Base-by-base conservation (phyloP, 2,113 vertebrate species). In the Aptenodytes patagonicus region DNA sequence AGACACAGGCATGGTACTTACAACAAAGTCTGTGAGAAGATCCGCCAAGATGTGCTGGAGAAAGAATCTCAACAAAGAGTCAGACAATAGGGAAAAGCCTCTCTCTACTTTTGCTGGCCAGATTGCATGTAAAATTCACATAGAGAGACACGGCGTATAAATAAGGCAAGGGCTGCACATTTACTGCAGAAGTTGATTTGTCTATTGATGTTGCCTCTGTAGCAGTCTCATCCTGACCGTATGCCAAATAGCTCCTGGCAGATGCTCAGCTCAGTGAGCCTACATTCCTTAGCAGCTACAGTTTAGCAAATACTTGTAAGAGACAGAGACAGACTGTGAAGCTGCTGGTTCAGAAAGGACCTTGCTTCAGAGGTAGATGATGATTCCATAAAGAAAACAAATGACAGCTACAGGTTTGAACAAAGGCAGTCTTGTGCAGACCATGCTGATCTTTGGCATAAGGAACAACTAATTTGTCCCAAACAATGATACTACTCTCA, bases 241-340 rank as follows among this genome's bases (percentile, higher is more conserved):
- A 65, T 79, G 95, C 89, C 89, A 96, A 89, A 89, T 79, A 82
- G 57, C 94, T 97, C 36, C 80, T 92, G 83, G 94, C 96, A 96
- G 77, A 95, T 93, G 91, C 83, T 95, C 81, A 54, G 61, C 83
- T 91, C 94, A 79, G 80, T 38, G 21, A 96, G 83, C 70, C 61
- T 36, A 54, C 77, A 54, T 62, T 94, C 87, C 83, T 89, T 40
- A 92, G 73, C 73, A 95, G 90, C 73, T 65, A 95, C 77, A 79
- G 83, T 92, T 96, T 90, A 95, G 73, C 40, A 85, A 91, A 89
- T 71, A 54, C 72, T 76, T 92, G 54, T 75, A 79, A 89, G 73
- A 93, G 65, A 61, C 61, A 79, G 80, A 91, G 78, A 92, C 86
- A 91, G 80, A 17, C 89, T 92, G 87, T 69, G 91, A 93, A 91